Evolutionary conservation across 2,888 invertebrate genomes (phyloP), one percentile per base, ranked within the genome.

Genomic region (Ophioninae sp.): DNA sequence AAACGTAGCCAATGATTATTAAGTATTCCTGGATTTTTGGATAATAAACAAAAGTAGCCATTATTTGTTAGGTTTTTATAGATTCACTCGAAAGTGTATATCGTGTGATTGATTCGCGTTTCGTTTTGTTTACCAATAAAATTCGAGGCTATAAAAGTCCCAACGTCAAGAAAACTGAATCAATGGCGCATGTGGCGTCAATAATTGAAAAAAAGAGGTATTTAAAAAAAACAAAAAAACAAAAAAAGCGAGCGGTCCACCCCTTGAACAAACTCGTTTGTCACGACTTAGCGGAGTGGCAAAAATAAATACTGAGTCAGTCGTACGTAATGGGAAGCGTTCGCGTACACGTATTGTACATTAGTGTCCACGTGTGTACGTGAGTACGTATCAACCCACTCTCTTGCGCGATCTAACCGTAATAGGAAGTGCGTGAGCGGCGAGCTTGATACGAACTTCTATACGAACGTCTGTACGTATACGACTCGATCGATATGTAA

Each of bases 371-470:
- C 17, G 67, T 62, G 50, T 73, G 56, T 70, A 72, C 59, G 68
- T n/a, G 50, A 79, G 67, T 67, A 67, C 67, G 79, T 72, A 59
- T 72, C 70, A 76, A 86, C 88, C 88, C 86, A 88, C 89, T 86
- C 87, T 79, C 76, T 85, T 79, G 80, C 85, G 82, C 84, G 86
- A 80, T 85, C 87, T 88, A 88, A 88, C 89, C 89, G 88, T 89
- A 89, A 89, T 89, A 89, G 89, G 89, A 89, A 88, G 86, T 88
- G 88, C 88, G 88, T 88, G 88, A 88, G 88, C 87, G 88, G 87
- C 85, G 44, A 73, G 50, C 74, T 75, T 65, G 75, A 75, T 70
- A 61, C 50, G 17, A 17, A 50, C 50, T 13, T 39, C n/a, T n/a
- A n/a, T n/a, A n/a, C n/a, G n/a, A n/a, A 64, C 65, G 64, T 39